Evolutionary conservation across 2,113 vertebrate genomes (phyloP).

Genomic region (Tachysurus vachellii): DNA sequence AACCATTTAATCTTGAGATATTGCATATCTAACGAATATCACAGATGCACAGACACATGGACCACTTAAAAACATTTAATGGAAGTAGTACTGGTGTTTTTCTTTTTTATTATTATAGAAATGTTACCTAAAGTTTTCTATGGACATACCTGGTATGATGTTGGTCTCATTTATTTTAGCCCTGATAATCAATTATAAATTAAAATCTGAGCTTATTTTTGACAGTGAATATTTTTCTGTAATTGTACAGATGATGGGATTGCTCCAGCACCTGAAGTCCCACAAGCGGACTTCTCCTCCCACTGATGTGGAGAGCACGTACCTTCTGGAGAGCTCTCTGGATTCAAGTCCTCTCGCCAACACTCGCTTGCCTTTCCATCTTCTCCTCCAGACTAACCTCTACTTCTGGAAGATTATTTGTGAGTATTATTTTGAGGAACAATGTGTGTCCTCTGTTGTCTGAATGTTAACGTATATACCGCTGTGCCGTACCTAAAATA

Average conservation of each 20-base stretch:
- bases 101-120: neutral
- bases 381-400: conserved; percentile 83
- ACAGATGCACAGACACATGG: too few relatives aligned
- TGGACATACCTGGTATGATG: neutral
- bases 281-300: conserved; percentile 83
- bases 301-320: conserved; percentile 78
- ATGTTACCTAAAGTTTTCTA: neutral
- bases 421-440: conserved; percentile 63
- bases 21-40: too few relatives aligned
- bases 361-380: conserved; percentile 88
- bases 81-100: too few relatives aligned
- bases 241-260: conserved; percentile 78
- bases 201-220: neutral
- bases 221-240: neutral
- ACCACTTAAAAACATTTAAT: too few relatives aligned
- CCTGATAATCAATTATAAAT: neutral
- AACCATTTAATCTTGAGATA: too few relatives aligned
- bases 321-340: conserved; percentile 79
- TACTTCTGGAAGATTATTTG: conserved; percentile 92
- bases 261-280: conserved; percentile 89
- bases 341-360: conserved; percentile 76
- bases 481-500: neutral
- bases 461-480: neutral
- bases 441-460: neutral
- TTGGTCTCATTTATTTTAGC: neutral